Evolutionary conservation across 2,888 invertebrate species (phyloP), one percentile per base, ranked within the genome.

Genomic region (Crossocerus cetratus): DNA sequence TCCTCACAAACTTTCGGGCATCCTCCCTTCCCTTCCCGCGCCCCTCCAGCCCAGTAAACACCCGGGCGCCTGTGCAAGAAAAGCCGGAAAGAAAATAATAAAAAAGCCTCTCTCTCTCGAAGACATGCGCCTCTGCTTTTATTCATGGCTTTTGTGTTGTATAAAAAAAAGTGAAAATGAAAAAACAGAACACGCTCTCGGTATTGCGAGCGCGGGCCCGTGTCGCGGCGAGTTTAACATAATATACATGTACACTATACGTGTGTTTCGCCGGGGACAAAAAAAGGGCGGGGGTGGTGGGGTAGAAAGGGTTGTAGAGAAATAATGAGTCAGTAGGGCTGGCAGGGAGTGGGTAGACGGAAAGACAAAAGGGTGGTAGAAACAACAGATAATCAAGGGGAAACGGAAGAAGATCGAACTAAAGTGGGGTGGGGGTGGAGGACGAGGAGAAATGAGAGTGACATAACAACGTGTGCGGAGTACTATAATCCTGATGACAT

Each of bases 81-180:
- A 23, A 49, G 68, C 69, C 69, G 69, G 72, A 77, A 32, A 32
- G 32, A 32, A 76, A 78, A 69, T 68, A 65, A 76, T 64, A 69
- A 69, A 69, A 69, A 71, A 72, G 72, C 11, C 57, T 61, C 8
- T 23, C 42, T 66, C 42, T 54, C 23, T 74, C 69, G 77, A 79
- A 78, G 78, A 74, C 76, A 75, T 78, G 76, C 74, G 70, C 57
- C 69, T 68, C 75, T 75, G 69, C 73, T 83, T 86, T 86, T 83
- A 81, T 84, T 74, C 83, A 83, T 83, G 84, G 78, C 81, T 83
- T 87, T 87, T 84, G 32, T 32, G 85, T 87, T 85, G 80, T 83
- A 84, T 85, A 85, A 85, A 86, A 32, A 23, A 87, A 86, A 86
- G 82, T 84, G 85, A 86, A 87, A 87, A 86, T 84, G 83, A 82